A percentile compares a stretch with the other conserved stretches of the same genome.
Conservation (phyloP, 2,888 invertebrate species). For the Bibio marci region DNA sequence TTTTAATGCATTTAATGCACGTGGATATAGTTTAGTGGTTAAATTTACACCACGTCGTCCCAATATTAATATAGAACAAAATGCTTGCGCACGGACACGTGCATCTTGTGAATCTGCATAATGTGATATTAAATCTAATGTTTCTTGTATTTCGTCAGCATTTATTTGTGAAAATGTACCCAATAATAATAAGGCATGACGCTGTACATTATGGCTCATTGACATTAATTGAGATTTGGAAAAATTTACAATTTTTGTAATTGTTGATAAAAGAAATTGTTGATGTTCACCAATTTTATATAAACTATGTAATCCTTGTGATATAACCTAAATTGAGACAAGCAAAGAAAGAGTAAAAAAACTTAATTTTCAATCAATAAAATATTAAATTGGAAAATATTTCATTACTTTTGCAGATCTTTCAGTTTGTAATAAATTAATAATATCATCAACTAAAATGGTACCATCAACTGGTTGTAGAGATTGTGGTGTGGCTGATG, state of each 20-base stretch:
- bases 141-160: conserved; percentile 32
- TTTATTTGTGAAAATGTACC: conserved; percentile 24
- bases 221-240: conserved; percentile 24
- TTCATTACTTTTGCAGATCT: conserved; percentile 26
- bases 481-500: too few relatives aligned
- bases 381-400: too few relatives aligned
- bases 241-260: conserved; percentile 23
- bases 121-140: conserved; percentile 58
- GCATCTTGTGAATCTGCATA: conserved; percentile 82
- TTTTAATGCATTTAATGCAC: conserved; percentile 54
- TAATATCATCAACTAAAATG: conserved; percentile 23
- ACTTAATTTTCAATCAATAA: too few relatives aligned
- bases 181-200: conserved; percentile 23
- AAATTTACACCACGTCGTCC: conserved; percentile 68
- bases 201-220: conserved; percentile 25
- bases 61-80: conserved; percentile 67
- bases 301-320: conserved; percentile 25
- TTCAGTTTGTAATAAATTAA: conserved; percentile 22
- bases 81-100: conserved; percentile 75
- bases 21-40: conserved; percentile 44
- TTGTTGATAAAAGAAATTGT: conserved; percentile 17
- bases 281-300: conserved; percentile 21
- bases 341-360: too few relatives aligned
- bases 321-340: too few relatives aligned
- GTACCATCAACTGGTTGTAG: conserved; percentile 7